Evolutionary conservation across 2,797 vertebrate genomes (phyloP), one percentile per base, ranked within the genome.

Genomic region (Takifugu rubripes): DNA sequence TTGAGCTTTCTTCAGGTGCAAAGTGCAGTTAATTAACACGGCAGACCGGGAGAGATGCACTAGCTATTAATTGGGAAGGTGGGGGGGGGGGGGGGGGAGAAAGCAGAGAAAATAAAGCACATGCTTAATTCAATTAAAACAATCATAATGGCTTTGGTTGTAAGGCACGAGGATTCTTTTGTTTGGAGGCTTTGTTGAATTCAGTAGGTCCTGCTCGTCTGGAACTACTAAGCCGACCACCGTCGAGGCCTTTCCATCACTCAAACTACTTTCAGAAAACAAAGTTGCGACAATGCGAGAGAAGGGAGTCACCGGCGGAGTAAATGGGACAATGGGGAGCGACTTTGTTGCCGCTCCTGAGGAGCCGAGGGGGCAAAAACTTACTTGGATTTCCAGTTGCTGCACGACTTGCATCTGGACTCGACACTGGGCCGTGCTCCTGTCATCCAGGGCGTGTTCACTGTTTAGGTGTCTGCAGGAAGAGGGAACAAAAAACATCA

Each of bases 371-470:
- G 43, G 7, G 21, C 21, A 36, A 17, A 31, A 58, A 69, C 77
- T 56, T 90, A 98, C 97, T 91, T 99, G 96, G 88, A 99, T 98
- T 92, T 99, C 97, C 89, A 99, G 90, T 80, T 98, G 97, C 78
- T 99, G 96, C 71, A 98, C 97, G 68, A 99, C 97, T 75, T 99
- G 97, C 97, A 99, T 99, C 88, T 99, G 97, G 79, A 98, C 96
- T 79, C 96, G 90, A 85, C 97, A 99, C 86, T 99, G 97, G 75
- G 97, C 97, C 17, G 97, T 99, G 89, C 97, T 99, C 81, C 97
- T 92, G 86, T 99, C 97, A 46, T 99, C 97, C 61, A 99, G 89
- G 24, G 97, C 97, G 10, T 99, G 97, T 78, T 99, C 97, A 77
- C 88, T 98, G 92, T 97, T 99, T 94, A 99, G 94, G 93, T 99